Conservation (phyloP, 2,797 vertebrate genomes). For the Anguilla pacifica region DNA sequence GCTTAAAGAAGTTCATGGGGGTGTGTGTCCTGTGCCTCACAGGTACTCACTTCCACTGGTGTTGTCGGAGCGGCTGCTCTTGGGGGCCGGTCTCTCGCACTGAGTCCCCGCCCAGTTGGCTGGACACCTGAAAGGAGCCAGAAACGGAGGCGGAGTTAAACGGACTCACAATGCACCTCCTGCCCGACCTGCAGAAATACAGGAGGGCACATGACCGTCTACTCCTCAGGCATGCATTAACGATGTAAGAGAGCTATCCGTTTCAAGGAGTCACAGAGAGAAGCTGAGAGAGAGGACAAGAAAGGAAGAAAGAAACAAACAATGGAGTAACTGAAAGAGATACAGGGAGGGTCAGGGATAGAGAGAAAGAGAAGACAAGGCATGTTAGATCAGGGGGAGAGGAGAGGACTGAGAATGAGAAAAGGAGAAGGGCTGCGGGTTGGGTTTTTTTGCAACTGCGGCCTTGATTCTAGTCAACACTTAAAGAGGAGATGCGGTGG, state of each 20-base stretch:
- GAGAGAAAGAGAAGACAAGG: not conserved
- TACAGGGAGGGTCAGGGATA: not conserved
- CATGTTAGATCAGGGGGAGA: not conserved
- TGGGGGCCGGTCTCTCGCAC: slow-evolving; percentile 81
- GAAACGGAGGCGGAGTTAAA: slow-evolving; percentile 56
- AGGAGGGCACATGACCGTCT: slow-evolving; percentile 33
- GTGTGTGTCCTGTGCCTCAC: not conserved
- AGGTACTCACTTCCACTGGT: slow-evolving; percentile 79
- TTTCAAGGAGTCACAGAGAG: not conserved
- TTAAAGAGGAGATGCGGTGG: not conserved
- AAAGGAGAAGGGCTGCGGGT: not conserved
- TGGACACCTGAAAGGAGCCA: slow-evolving; percentile 77
- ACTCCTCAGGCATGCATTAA: slow-evolving; percentile 36
- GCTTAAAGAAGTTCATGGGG: not conserved
- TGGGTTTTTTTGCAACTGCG: not conserved
- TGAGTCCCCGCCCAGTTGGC: slow-evolving; percentile 85
- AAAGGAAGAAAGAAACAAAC: not conserved
- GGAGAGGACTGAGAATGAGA: not conserved
- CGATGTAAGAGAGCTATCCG: slow-evolving; percentile 28
- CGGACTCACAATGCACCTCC: slow-evolving; percentile 42
- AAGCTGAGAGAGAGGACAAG: not conserved
- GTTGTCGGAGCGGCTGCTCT: slow-evolving; percentile 82
- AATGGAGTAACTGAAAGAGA: not conserved
- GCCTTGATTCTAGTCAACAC: not conserved
- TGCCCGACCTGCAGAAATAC: slow-evolving; percentile 31